phyloP scores from a whole-genome alignment of 2,797 vertebrate species.

The Oryzias sinensis region DNA sequence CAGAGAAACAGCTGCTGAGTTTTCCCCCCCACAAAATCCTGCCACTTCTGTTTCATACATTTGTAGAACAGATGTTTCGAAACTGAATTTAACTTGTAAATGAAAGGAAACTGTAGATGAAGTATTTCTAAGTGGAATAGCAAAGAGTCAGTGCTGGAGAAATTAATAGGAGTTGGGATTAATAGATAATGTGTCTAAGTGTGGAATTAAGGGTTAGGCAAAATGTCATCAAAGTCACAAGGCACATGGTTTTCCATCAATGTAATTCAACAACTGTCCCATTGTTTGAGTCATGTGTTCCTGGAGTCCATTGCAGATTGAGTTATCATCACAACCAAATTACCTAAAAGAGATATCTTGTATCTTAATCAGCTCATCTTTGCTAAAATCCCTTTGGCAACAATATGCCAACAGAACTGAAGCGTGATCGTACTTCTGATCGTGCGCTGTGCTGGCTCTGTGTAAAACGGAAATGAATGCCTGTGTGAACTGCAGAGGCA shows the following conservation, averaged over 20 bases:
- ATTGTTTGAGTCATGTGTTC: constrained; percentile 10
- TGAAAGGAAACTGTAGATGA: no score
- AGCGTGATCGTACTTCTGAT: constrained; percentile 36
- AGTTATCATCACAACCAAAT: constrained; percentile 4
- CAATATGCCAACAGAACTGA: no score
- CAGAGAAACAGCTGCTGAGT: no score
- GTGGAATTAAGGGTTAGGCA: constrained; percentile 4
- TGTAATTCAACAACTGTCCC: constrained; percentile 11
- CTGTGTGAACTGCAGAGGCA: constrained; percentile 37
- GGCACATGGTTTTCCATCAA: constrained; percentile 37
- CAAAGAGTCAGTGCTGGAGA: no score
- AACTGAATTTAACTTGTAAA: no score
- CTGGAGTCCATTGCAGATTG: constrained; percentile 3
- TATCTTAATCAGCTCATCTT: constrained; percentile 13
- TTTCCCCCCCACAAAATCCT: no score
- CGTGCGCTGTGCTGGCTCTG: constrained; percentile 31
- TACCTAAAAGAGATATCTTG: constrained; percentile 1
- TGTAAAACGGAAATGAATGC: constrained; percentile 23
- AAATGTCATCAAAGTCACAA: constrained; percentile 30
- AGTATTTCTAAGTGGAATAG: no score
- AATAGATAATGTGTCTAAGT: constrained; percentile 22
- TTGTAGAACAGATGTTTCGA: no score
- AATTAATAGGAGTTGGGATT: not conserved
- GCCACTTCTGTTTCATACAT: no score
- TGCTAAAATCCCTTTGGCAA: constrained; percentile 7